Evolutionary conservation across 2,113 vertebrate genomes (phyloP), one percentile per base, ranked within the genome.

Genomic region (Cichladusa arquata): DNA sequence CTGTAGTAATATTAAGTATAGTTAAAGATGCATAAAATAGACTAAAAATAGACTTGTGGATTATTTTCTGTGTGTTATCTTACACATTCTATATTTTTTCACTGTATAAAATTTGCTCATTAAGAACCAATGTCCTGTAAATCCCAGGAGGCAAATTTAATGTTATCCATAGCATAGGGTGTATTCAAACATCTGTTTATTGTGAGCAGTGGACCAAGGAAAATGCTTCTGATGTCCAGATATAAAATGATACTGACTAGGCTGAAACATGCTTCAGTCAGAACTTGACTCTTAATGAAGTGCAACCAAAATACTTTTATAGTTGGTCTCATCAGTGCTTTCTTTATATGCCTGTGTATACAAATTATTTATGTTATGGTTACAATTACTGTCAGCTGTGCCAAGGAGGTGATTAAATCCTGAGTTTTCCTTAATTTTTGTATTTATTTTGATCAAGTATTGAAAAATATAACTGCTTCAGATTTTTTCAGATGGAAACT

Each of bases 121-220:
- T 96, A 95, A 82, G 88, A 96, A 94, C 50, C 85, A 97, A 96
- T 90, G 84, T 97, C 91, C 93, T 94, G 88, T 90, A 96, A 97
- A 95, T 85, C 91, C 90, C 83, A 70, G 51, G 77, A 95, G 96
- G 74, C 25, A 93, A 67, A 94, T 91, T 67, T 88, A 67, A 83
- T 93, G 72, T 81, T 92, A 74, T 91, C 44, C 72, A 57, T 94
- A 92, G 83, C 70, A 83, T 3, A 67, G 93, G 66, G 53, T 85
- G 67, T 90, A 95, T 93, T 97, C 89, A 96, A 92, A 97, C 86
- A 97, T 94, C 93, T 97, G 96, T 92, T 97, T 89, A 79, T 92
- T 96, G 92, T 89, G 84, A 77, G 71, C 88, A 88, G 79, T 73
- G 84, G 82, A 95, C 76, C 93, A 96, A 74, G 96, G 74, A 96